Evolutionary conservation across 2,888 invertebrate genomes (phyloP).

Genomic region (Scrobipalpa costella): DNA sequence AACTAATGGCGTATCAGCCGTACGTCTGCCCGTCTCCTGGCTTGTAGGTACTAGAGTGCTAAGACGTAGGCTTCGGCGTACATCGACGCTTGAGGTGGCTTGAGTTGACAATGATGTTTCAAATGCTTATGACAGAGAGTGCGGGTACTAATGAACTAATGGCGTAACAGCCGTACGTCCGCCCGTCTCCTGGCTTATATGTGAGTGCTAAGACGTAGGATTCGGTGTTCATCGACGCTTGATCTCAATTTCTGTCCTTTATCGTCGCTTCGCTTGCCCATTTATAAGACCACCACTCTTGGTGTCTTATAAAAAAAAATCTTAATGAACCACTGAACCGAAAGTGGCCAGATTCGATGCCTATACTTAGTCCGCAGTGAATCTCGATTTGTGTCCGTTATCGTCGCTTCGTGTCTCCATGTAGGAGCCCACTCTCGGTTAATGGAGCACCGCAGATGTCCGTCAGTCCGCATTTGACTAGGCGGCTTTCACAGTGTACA

Average conservation of each 20-base stretch:
- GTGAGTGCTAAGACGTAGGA: not conserved
- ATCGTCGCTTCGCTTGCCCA: not conserved
- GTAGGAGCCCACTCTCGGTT: conserved; percentile 47
- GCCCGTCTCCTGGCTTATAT: conserved; percentile 27
- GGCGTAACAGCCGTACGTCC: conserved; percentile 66
- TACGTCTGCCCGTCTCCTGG: conserved; percentile 38
- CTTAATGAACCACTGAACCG: too few species aligned
- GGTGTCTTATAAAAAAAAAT: too few species aligned
- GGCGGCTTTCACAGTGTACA: conserved; percentile 63
- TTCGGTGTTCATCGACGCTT: not conserved
- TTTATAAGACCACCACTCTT: too few species aligned
- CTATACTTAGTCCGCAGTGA: too few species aligned
- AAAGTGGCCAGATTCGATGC: too few species aligned
- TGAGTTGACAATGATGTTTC: not conserved
- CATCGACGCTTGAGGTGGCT: conserved; percentile 11
- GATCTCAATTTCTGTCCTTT: too few species aligned
- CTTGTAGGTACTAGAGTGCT: not conserved
- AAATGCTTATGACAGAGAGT: conserved; percentile 51
- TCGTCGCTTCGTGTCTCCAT: not conserved
- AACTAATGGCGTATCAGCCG: conserved; percentile 76
- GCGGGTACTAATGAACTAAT: conserved; percentile 74
- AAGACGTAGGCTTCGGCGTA: not conserved
- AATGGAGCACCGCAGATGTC: conserved; percentile 76
- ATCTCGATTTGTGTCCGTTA: not conserved
- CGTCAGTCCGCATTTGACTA: conserved; percentile 79